phyloP scores from a whole-genome alignment of 2,113 vertebrate species.

The Neogobius melanostomus region DNA sequence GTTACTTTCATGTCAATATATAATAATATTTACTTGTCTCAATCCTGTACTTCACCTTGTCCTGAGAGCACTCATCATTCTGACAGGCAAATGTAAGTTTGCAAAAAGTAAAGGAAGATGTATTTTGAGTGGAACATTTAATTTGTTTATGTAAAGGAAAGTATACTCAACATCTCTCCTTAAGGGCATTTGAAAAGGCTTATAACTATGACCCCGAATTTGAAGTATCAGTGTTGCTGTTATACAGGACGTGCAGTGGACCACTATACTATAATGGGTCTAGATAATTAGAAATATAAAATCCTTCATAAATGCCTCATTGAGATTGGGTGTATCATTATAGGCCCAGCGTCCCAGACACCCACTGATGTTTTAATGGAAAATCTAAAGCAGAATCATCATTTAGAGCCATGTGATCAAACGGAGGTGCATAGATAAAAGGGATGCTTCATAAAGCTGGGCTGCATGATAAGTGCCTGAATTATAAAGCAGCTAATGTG shows the following conservation, averaged over 20 bases:
- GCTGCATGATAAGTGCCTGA: slow-evolving; percentile 80
- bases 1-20: not conserved
- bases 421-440: slow-evolving; percentile 78
- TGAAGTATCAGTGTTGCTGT: slow-evolving; percentile 69
- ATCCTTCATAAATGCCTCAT: slow-evolving; percentile 77
- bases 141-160: no score
- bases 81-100: no score
- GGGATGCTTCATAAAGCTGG: slow-evolving; percentile 77
- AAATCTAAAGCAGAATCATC: slow-evolving; percentile 79
- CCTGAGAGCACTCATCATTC: no score
- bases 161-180: no score
- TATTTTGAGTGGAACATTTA: no score
- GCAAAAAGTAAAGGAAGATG: no score
- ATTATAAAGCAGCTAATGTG: slow-evolving; percentile 80
- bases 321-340: slow-evolving; percentile 72
- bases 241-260: slow-evolving; percentile 69
- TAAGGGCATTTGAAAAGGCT: no score
- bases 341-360: slow-evolving; percentile 42
- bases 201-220: slow-evolving; percentile 33
- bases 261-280: slow-evolving; percentile 77
- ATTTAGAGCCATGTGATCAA: slow-evolving; percentile 74
- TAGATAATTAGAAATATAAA: slow-evolving; percentile 83
- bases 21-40: no score
- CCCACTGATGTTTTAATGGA: slow-evolving; percentile 78
- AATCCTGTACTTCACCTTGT: no score